These are phyloP conservation scores for Cerastis leucographa DNA, from an alignment of 2,888 invertebrate genomes.

Conservation along the genomic window DNA sequence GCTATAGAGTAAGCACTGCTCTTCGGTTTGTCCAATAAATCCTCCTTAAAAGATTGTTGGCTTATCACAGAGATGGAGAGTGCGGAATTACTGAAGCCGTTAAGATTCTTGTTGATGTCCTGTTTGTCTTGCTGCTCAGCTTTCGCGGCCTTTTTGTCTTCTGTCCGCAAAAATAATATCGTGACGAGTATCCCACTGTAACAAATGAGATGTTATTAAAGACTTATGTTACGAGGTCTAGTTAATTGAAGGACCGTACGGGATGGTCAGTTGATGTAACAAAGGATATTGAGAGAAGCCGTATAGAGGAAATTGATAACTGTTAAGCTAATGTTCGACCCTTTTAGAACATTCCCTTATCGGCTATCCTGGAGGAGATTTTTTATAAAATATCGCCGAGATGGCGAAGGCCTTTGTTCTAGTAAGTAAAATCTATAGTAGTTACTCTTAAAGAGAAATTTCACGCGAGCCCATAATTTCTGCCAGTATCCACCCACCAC, in stretches of 20 bases:
- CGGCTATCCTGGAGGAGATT: conserved; percentile 5
- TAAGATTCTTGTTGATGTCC: conserved; percentile 86
- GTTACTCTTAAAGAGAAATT: not conserved
- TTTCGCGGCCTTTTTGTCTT: conserved; percentile 87
- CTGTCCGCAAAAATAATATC: conserved; percentile 92
- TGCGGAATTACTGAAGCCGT: conserved; percentile 85
- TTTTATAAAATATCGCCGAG: conserved; percentile 6
- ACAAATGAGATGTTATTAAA: conserved; percentile 66
- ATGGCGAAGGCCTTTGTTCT: not conserved
- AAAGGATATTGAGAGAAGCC: conserved; percentile 12
- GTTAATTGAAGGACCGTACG: conserved; percentile 20
- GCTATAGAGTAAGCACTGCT: conserved; percentile 78
- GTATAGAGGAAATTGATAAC: conserved; percentile 36
- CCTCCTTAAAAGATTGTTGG: conserved; percentile 87
- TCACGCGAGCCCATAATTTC: not conserved
- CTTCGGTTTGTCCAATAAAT: conserved; percentile 83
- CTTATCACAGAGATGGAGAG: conserved; percentile 86
- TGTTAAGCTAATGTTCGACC: conserved; percentile 27
- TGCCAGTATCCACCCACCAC: not conserved
- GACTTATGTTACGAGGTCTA: not conserved
- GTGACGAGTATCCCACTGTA: conserved; percentile 93
- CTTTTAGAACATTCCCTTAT: conserved; percentile 10
- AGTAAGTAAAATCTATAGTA: not conserved
- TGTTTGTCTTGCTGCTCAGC: conserved; percentile 74
- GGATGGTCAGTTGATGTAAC: conserved; percentile 8